Evolutionary conservation across 2,113 vertebrate species (phyloP).

Genomic region (Illadopsis cleaveri): DNA sequence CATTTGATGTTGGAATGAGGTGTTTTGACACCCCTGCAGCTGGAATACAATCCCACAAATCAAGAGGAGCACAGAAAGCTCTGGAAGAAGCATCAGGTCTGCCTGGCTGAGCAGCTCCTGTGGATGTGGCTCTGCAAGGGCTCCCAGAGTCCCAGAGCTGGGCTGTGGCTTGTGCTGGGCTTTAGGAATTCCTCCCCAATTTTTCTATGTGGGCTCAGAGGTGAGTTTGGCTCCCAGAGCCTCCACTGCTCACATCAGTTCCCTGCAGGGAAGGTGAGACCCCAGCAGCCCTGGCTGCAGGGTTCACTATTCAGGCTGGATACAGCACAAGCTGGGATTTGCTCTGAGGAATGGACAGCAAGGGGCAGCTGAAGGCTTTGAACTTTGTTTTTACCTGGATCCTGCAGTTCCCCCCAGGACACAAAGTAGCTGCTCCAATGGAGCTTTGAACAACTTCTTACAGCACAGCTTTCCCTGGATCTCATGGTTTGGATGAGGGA

Average conservation of each 20-base stretch:
- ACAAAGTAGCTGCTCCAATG: not conserved
- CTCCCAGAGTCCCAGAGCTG: not conserved
- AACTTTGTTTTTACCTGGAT: not conserved
- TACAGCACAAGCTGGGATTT: not conserved
- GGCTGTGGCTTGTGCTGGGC: not conserved
- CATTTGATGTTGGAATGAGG: not conserved
- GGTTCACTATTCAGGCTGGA: not conserved
- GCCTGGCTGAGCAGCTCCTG: not conserved
- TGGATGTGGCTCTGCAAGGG: not conserved
- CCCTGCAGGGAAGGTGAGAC: not conserved
- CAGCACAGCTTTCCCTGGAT: not conserved
- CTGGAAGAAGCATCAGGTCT: not conserved
- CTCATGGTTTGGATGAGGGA: not conserved
- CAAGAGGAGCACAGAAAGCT: not conserved
- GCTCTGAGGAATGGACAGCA: not conserved
- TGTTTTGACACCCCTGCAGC: not conserved
- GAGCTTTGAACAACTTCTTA: not conserved
- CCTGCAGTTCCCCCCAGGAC: not conserved
- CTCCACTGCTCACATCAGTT: not conserved
- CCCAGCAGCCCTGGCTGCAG: not conserved
- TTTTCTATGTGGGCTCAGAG: not conserved
- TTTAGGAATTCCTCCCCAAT: not conserved
- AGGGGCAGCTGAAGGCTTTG: not conserved
- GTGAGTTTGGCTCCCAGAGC: not conserved
- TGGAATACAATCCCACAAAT: not conserved